Evolutionary conservation across 1,140 invertebrate genomes (phyloP), one percentile per base, ranked within the genome.

Genomic region (Drosophila seguyi): DNA sequence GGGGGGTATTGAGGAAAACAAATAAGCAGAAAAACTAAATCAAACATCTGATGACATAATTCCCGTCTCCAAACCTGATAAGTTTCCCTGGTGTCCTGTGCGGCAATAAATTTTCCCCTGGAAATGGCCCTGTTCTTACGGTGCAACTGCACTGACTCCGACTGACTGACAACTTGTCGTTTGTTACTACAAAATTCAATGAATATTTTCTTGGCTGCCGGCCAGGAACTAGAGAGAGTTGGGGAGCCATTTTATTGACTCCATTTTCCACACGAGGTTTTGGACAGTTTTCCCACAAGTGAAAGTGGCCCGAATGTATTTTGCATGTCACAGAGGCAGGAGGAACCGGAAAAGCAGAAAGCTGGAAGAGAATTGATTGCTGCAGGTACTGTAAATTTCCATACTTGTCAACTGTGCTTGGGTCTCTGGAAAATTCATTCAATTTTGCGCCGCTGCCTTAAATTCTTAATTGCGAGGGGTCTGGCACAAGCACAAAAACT

Each of bases 151-250:
- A 62, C 8, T 25, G 34, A 55, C 20, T 55, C 42, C 36, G 63
- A 34, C 65, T 78, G 73, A 84, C 65, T 74, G 84, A 90, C 81
- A 84, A 71, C 52, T 68, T 77, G 77, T 77, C 85, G 76, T 81
- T 84, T 81, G 85, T 88, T 82, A 84, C 85, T 88, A 74, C 52
- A 50, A 88, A 88, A 87, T 87, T 88, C 84, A 87, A 83, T 88
- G 83, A 87, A 87, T 87, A 87, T 87, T 87, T 87, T 66, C 80
- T 47, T 73, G 41, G 47, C 31, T 61, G 41, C 38, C 41, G 68
- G 29, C 55, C 29, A 74, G 20, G 4, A 48, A 18, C 45, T 22
- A 20, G 55, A 34, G 39, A 16, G 14, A 42, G 41, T 45, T 34
- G 11, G 44, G 50, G 47, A 53, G 66, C 58, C 73, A 68, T 48